Conservation (phyloP, 2,888 invertebrate species). For the Polyommatus iphigenia region DNA sequence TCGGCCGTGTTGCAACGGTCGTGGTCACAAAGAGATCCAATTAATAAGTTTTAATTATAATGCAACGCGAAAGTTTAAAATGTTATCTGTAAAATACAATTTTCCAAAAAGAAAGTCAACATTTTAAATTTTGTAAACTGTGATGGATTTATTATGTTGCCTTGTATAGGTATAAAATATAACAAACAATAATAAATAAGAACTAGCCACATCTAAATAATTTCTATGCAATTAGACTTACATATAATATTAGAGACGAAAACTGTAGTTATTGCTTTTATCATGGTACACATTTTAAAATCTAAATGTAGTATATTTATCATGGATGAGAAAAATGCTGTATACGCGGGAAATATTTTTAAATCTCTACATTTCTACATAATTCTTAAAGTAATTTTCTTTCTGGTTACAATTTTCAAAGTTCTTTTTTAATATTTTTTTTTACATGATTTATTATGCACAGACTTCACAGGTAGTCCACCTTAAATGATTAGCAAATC, state of each 20-base stretch:
- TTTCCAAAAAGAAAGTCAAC: neutral
- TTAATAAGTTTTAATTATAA: too few species aligned
- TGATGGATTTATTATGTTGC: neutral
- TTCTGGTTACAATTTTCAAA: neutral
- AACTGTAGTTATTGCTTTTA: slow-evolving; percentile 4
- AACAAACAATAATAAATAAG: neutral
- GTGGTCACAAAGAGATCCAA: too few species aligned
- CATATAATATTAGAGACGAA: neutral
- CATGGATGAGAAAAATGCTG: neutral
- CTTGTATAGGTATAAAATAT: neutral
- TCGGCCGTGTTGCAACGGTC: too few species aligned
- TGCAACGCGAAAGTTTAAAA: too few species aligned
- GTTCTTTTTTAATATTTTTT: neutral
- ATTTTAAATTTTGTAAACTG: neutral
- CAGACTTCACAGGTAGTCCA: neutral
- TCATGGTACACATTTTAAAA: neutral
- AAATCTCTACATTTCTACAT: neutral
- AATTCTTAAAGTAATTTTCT: neutral
- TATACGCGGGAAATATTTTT: slow-evolving; percentile 3
- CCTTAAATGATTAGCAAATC: neutral
- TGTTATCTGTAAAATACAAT: neutral
- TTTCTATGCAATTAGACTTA: neutral
- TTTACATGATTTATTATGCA: neutral
- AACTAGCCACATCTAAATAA: slow-evolving; percentile 1
- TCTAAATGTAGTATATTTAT: neutral